Percentiles rank a stretch among this genome's conserved stretches.
Conservation (phyloP, 2,113 vertebrate genomes). For the Hippocampus comes region DNA sequence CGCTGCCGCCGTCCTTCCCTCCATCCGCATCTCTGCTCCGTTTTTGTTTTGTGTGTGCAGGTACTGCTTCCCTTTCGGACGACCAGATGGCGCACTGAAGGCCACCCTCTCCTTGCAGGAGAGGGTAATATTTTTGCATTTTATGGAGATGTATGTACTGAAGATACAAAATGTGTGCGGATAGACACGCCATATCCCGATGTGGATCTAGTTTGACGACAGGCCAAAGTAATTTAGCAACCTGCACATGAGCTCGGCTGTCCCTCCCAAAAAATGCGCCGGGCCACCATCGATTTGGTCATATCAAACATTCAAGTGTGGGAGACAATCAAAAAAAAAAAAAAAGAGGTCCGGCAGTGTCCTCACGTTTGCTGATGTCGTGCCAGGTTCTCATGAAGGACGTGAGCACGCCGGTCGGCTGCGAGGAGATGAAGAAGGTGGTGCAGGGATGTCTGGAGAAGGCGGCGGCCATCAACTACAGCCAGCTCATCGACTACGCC, state of each 20-base stretch:
- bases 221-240: too few relatives aligned
- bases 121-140: slow-evolving; percentile 74
- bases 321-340: too few relatives aligned
- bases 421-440: slow-evolving; percentile 90
- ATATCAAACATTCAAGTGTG: too few relatives aligned
- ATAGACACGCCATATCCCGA: too few relatives aligned
- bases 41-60: slow-evolving; percentile 65
- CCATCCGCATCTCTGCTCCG: slow-evolving; percentile 10
- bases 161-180: too few relatives aligned
- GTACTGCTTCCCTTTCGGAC: slow-evolving; percentile 97
- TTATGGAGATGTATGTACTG: too few relatives aligned
- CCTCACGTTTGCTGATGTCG: too few relatives aligned
- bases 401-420: slow-evolving; percentile 88
- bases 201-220: too few relatives aligned
- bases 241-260: too few relatives aligned
- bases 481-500: slow-evolving; percentile 90
- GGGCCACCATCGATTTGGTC: too few relatives aligned
- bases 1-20: not conserved
- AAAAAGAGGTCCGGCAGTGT: too few relatives aligned
- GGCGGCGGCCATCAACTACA: slow-evolving; percentile 93
- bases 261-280: too few relatives aligned
- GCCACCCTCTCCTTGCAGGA: slow-evolving; percentile 95
- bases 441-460: slow-evolving; percentile 92
- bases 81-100: slow-evolving; percentile 97
- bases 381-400: slow-evolving; percentile 95